Evolutionary conservation across 2,113 vertebrate genomes (phyloP).

Genomic region (Tragelaphus buxtoni): DNA sequence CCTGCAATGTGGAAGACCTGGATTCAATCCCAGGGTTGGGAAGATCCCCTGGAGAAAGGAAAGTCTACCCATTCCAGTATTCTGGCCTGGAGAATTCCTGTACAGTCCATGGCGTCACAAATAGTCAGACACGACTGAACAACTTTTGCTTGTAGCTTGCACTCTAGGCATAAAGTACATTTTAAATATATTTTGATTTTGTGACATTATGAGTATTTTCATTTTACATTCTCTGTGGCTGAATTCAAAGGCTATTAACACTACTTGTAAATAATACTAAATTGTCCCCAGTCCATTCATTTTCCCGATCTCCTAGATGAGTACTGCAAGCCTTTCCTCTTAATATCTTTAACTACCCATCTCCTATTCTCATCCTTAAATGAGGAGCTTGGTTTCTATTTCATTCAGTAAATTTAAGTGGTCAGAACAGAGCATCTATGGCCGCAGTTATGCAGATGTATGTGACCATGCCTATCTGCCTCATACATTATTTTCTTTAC

Average conservation of each 20-base stretch:
- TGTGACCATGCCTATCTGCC: neutral
- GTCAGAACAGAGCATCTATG: neutral
- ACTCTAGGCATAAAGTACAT: neutral
- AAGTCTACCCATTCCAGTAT: neutral
- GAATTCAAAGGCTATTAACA: neutral
- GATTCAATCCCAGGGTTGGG: neutral
- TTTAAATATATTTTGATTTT: neutral
- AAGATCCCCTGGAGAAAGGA: neutral
- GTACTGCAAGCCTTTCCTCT: too few species aligned
- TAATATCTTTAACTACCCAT: neutral
- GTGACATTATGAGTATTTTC: neutral
- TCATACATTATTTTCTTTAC: neutral
- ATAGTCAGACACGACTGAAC: rapidly evolving
- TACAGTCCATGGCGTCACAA: neutral
- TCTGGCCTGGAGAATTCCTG: neutral
- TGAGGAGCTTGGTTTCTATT: neutral
- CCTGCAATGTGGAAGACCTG: neutral
- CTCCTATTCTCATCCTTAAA: neutral
- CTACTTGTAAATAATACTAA: neutral
- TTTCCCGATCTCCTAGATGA: neutral
- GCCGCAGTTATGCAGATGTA: neutral
- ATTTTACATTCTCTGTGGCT: neutral
- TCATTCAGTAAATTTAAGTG: neutral
- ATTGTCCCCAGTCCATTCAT: neutral
- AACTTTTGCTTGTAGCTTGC: neutral